A percentile compares a stretch with the other conserved stretches of the same genome.
Conservation (phyloP, 2,888 invertebrate species). For the Trissolcus brochymenae region DNA sequence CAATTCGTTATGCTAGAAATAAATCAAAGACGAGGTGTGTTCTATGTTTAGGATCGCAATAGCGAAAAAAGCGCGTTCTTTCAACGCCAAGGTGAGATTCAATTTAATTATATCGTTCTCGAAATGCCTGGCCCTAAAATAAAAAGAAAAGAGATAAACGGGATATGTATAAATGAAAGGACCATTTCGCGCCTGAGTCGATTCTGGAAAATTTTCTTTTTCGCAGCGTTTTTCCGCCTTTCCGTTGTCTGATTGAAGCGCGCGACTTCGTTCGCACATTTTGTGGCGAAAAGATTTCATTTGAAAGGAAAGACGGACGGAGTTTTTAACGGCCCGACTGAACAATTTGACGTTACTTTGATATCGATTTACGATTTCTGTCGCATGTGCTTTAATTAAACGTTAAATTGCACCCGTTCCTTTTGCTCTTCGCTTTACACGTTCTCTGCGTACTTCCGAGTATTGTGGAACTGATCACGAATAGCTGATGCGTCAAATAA, state of each 20-base stretch:
- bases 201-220: conserved; percentile 14
- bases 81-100: background rate
- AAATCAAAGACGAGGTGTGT: conserved; percentile 7
- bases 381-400: conserved; percentile 44
- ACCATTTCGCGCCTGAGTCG: conserved; percentile 2
- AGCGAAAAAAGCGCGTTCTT: conserved; percentile 3
- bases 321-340: conserved; percentile 13
- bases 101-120: background rate
- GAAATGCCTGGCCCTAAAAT: background rate
- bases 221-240: background rate
- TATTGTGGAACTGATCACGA: conserved; percentile 30
- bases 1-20: conserved; percentile 16
- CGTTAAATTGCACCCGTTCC: conserved; percentile 28
- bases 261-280: too few species aligned
- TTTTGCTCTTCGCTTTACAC: conserved; percentile 23
- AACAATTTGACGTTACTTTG: conserved; percentile 28
- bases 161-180: conserved; percentile 9
- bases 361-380: conserved; percentile 42
- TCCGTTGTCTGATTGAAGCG: conserved; percentile 8
- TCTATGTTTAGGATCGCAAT: conserved; percentile 2
- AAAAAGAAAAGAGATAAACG: background rate
- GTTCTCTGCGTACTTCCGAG: conserved; percentile 18
- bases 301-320: conserved; percentile 13
- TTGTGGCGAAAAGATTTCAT: conserved; percentile 4
- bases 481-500: conserved; percentile 32